phyloP scores from a whole-genome alignment of 1,140 invertebrate species.

The Pemphigus obesinymphae region DNA sequence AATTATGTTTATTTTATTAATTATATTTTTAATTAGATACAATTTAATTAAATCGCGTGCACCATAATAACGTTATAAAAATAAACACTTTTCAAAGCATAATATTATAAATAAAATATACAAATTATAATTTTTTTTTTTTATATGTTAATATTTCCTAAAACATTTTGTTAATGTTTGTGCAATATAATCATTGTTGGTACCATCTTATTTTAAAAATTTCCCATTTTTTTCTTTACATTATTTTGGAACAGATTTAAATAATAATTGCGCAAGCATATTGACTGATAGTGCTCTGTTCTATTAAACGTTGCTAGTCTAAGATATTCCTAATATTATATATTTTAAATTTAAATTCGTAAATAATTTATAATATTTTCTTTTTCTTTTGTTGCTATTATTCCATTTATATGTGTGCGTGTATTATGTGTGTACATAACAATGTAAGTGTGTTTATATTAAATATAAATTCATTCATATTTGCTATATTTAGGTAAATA shows the following conservation, averaged over 20 bases:
- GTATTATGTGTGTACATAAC: slow-evolving; percentile 39
- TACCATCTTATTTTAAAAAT: slow-evolving; percentile 18
- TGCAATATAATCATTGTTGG: slow-evolving; percentile 40
- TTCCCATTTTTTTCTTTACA: slow-evolving; percentile 27
- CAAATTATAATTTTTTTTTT: slow-evolving; percentile 36
- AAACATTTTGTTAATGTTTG: slow-evolving; percentile 42
- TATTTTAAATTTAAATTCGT: slow-evolving; percentile 35
- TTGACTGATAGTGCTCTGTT: slow-evolving; percentile 40
- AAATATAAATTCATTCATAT: slow-evolving; percentile 12
- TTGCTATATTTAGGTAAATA: slow-evolving; percentile 17
- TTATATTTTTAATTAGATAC: slow-evolving; percentile 41
- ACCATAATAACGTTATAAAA: slow-evolving; percentile 31
- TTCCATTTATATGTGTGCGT: slow-evolving; percentile 40
- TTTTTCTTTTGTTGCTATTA: slow-evolving; percentile 39
- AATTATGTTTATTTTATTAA: slow-evolving; percentile 42
- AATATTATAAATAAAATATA: slow-evolving; percentile 33
- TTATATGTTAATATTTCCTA: slow-evolving; percentile 34
- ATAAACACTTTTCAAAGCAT: slow-evolving; percentile 27
- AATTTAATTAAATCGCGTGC: slow-evolving; percentile 39
- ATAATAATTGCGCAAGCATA: slow-evolving; percentile 41
- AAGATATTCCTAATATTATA: slow-evolving; percentile 39
- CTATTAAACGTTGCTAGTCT: slow-evolving; percentile 40
- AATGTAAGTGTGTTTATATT: slow-evolving; percentile 31
- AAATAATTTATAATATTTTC: slow-evolving; percentile 30
- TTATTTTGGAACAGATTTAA: slow-evolving; percentile 38